Conservation (phyloP, 1,140 invertebrate genomes). For the Melanaphis sacchari region DNA sequence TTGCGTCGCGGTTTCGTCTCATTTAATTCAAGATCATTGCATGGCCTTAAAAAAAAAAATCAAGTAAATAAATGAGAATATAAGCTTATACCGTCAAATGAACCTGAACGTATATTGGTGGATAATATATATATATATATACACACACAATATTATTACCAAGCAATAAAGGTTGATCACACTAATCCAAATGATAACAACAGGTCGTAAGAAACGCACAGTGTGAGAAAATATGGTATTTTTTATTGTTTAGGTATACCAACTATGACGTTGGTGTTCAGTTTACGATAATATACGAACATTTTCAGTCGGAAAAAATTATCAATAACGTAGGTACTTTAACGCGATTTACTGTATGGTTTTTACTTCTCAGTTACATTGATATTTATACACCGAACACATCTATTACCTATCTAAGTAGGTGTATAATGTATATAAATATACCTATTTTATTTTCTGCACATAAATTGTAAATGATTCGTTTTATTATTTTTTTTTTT, state of each 20-base stretch:
- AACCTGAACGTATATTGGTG: conserved; percentile 22
- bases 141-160: not conserved
- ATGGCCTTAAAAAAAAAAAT: not conserved
- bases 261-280: not conserved
- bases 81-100: not conserved
- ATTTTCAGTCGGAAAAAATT: not conserved
- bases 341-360: not conserved
- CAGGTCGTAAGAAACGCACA: not conserved
- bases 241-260: not conserved
- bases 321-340: not conserved
- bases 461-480: not conserved
- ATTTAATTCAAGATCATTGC: conserved; percentile 42
- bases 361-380: too few species aligned
- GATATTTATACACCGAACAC: too few species aligned
- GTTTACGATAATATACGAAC: too few species aligned
- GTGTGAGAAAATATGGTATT: not conserved
- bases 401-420: not conserved
- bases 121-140: not conserved
- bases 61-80: not conserved
- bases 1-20: conserved; percentile 7
- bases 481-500: too few species aligned
- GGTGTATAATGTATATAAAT: too few species aligned
- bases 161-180: not conserved
- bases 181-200: not conserved
- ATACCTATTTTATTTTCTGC: too few species aligned